Evolutionary conservation across 2,113 vertebrate species (phyloP).

Genomic region (Symphodus melops): DNA sequence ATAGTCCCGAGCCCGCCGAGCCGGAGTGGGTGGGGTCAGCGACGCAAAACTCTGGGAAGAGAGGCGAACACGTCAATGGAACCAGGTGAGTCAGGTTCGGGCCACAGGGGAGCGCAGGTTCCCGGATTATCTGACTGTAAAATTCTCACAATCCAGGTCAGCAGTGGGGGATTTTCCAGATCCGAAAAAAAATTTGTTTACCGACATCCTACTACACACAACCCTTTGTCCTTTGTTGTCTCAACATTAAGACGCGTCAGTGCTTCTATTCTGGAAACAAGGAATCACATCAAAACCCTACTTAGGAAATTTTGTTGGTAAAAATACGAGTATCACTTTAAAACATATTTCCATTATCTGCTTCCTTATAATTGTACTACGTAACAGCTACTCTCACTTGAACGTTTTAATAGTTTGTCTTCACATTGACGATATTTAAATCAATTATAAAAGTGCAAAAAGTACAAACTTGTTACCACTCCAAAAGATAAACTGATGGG

Average conservation of each 20-base stretch:
- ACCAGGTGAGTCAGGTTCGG: constrained; percentile 79
- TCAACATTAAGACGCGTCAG: not conserved
- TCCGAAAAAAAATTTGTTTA: constrained; percentile 10
- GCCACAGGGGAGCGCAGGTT: constrained; percentile 27
- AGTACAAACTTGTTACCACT: no score
- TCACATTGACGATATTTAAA: no score
- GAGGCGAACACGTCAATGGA: constrained; percentile 85
- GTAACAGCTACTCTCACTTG: no score
- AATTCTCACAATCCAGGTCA: not conserved
- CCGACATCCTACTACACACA: constrained; percentile 9
- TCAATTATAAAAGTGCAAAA: no score
- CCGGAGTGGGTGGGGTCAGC: constrained; percentile 76
- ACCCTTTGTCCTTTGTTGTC: not conserved
- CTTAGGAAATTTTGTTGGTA: no score
- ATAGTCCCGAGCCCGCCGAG: constrained; percentile 78
- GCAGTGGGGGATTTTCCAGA: constrained; percentile 30
- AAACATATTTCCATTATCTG: no score
- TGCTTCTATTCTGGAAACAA: no score
- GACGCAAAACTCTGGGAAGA: constrained; percentile 71
- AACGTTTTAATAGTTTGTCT: no score
- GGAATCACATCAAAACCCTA: no score
- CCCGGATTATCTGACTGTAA: constrained; percentile 27
- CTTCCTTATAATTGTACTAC: no score
- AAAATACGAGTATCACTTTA: no score
- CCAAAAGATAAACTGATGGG: no score